These are phyloP conservation scores for Drosophila leontia DNA, from an alignment of 1,140 invertebrate genomes.

Conservation along the genomic window DNA sequence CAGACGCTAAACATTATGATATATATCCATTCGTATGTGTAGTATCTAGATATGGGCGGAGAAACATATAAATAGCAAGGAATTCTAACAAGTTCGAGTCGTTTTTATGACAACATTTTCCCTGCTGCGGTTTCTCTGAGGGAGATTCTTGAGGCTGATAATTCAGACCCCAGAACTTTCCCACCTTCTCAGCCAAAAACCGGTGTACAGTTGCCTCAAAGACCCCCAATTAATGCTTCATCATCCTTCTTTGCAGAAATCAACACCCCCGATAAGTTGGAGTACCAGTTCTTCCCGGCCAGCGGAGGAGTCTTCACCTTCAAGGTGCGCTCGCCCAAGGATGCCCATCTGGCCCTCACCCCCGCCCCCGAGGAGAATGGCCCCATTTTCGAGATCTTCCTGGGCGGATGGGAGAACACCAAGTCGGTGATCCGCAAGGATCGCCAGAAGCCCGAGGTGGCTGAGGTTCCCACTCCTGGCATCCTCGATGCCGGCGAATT, in stretches of 20 bases:
- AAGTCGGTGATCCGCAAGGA: constrained; percentile 94
- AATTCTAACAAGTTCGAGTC: constrained; percentile 20
- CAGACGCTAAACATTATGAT: constrained; percentile 53
- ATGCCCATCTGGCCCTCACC: constrained; percentile 92
- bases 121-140: constrained; percentile 2
- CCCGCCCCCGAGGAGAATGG: constrained; percentile 88
- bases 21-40: constrained; percentile 11
- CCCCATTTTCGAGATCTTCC: constrained; percentile 92
- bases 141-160: constrained; percentile 32
- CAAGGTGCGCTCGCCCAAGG: constrained; percentile 90
- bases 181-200: not conserved
- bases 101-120: constrained; percentile 23
- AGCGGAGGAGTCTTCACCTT: constrained; percentile 89
- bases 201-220: constrained; percentile 25
- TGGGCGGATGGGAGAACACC: constrained; percentile 93
- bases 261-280: constrained; percentile 91
- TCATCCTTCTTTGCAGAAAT: constrained; percentile 87
- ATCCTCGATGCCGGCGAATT: constrained; percentile 90
- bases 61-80: constrained; percentile 32
- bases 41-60: constrained; percentile 5
- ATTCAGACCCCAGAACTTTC: constrained; percentile 23
- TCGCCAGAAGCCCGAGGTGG: constrained; percentile 91
- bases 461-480: constrained; percentile 89
- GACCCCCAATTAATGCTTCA: constrained; percentile 15
- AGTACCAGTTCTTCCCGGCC: constrained; percentile 92